These are phyloP conservation scores for Acanthosoma haemorrhoidale DNA, from an alignment of 2,888 invertebrate species.

Conservation along the genomic window DNA sequence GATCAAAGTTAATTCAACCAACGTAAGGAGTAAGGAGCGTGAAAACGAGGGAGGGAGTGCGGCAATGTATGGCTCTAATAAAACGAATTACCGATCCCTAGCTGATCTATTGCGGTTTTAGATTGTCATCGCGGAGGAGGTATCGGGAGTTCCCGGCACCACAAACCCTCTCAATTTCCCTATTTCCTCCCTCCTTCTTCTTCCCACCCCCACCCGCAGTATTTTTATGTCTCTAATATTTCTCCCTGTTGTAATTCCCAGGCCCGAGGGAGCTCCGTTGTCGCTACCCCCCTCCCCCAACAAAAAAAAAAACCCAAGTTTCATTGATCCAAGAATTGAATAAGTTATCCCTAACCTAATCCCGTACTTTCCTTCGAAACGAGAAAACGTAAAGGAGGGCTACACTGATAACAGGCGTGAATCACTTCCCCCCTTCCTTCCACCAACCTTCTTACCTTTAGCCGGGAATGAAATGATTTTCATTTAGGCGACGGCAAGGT, in stretches of 20 bases:
- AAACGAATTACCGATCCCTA: background rate
- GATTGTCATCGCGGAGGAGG: slow-evolving; percentile 17
- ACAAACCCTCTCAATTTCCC: slow-evolving; percentile 4
- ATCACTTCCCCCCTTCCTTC: background rate
- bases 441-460: background rate
- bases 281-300: background rate
- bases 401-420: slow-evolving; percentile 9
- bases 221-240: slow-evolving; percentile 28
- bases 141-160: background rate
- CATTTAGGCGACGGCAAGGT: background rate
- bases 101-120: slow-evolving; percentile 8
- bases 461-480: slow-evolving; percentile 4
- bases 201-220: background rate
- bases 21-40: no score
- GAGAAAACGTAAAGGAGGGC: slow-evolving; percentile 9
- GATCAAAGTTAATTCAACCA: no score
- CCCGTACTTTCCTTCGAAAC: slow-evolving; percentile 18
- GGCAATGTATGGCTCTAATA: background rate
- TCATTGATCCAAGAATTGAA: slow-evolving; percentile 29
- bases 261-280: slow-evolving; percentile 6
- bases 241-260: slow-evolving; percentile 23
- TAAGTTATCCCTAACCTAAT: slow-evolving; percentile 25
- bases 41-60: background rate
- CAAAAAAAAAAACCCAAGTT: background rate
- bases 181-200: background rate